A percentile compares a stretch with the other conserved stretches of the same genome.
Evolutionary conservation across 2,797 vertebrate species (phyloP).

Genomic region (Aythya fuligula): DNA sequence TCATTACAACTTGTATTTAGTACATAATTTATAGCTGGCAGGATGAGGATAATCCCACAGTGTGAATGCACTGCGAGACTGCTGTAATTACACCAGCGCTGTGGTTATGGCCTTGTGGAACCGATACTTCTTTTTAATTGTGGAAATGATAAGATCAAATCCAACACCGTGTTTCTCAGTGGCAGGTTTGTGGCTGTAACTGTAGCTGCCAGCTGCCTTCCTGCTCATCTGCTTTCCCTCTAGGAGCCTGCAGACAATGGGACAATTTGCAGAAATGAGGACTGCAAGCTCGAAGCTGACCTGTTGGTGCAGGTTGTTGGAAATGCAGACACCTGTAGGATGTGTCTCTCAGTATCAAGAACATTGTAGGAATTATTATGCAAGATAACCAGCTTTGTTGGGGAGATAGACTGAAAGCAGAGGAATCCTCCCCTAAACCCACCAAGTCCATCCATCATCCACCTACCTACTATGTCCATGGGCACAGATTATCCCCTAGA

Average conservation of each 20-base stretch:
- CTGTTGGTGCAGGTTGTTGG: neutral
- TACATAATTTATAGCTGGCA: constrained; percentile 78
- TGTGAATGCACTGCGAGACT: neutral
- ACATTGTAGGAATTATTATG: neutral
- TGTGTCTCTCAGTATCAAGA: neutral
- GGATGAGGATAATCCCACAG: constrained; percentile 69
- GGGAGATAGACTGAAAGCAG: neutral
- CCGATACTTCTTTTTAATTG: constrained; percentile 65
- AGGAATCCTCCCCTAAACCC: neutral
- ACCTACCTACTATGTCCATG: neutral
- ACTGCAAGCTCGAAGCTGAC: neutral
- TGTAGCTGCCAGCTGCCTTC: constrained; percentile 22
- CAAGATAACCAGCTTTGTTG: neutral
- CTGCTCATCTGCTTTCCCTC: neutral
- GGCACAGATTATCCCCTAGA: neutral
- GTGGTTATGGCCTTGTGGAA: constrained; percentile 54
- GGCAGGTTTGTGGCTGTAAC: constrained; percentile 50
- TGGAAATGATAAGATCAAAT: constrained; percentile 72
- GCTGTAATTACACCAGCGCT: constrained; percentile 73
- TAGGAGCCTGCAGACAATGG: neutral
- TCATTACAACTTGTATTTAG: constrained; percentile 73
- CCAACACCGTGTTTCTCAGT: neutral
- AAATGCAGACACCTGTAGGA: neutral
- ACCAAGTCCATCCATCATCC: neutral
- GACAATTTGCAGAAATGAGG: neutral